Conservation (phyloP, 1,140 invertebrate genomes). For the Drosophila tropicalis region DNA sequence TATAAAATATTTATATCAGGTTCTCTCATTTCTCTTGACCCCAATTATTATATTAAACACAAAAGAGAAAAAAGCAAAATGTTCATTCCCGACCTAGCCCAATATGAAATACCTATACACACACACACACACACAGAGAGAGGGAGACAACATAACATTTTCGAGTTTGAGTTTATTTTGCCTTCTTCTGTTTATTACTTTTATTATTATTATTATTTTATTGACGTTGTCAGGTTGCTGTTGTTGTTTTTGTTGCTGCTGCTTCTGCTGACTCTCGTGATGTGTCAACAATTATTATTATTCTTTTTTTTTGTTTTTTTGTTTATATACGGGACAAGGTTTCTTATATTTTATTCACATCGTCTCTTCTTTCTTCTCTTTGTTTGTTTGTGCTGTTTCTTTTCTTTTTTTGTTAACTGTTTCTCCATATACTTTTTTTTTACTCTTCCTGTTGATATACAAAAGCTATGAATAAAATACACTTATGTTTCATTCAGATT, state of each 20-base stretch:
- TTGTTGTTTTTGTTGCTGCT: slow-evolving; percentile 32
- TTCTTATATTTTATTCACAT: slow-evolving; percentile 15
- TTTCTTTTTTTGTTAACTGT: not conserved
- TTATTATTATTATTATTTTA: slow-evolving; percentile 32
- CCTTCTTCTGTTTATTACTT: slow-evolving; percentile 37
- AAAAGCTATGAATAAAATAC: too few relatives aligned
- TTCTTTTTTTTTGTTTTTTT: slow-evolving; percentile 7
- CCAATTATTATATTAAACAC: slow-evolving; percentile 1
- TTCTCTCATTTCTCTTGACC: slow-evolving; percentile 4
- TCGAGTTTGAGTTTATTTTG: slow-evolving; percentile 8
- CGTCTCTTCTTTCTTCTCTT: not conserved
- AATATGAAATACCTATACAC: slow-evolving; percentile 32
- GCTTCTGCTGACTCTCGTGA: slow-evolving; percentile 2
- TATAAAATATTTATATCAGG: slow-evolving; percentile 18
- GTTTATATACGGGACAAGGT: slow-evolving; percentile 17
- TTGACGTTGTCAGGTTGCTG: slow-evolving; percentile 55
- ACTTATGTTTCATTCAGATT: not conserved
- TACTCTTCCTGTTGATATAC: not conserved
- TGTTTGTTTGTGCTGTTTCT: not conserved
- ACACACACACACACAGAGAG: not conserved
- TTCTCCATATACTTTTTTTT: not conserved
- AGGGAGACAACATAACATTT: not conserved
- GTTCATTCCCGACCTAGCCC: slow-evolving; percentile 69
- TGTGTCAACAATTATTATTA: slow-evolving; percentile 31
- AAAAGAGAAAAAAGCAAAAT: not conserved